Percentiles rank a stretch among this genome's conserved stretches.
These are phyloP conservation scores for Bombylius discolor DNA, from an alignment of 2,888 invertebrate species.

Conservation along the genomic window DNA sequence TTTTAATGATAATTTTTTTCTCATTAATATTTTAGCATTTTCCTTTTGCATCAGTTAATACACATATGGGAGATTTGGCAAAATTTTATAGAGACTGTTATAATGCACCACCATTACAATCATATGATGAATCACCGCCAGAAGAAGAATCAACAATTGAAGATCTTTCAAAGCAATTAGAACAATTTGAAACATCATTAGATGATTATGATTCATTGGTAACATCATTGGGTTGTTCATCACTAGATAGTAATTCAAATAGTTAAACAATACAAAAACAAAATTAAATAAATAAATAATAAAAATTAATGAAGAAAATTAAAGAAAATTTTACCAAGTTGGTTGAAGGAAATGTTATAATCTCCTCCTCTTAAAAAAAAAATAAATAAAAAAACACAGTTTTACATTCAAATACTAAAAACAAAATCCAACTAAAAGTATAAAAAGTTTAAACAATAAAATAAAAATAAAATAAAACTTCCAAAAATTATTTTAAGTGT, in stretches of 20 bases:
- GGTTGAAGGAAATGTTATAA: no score
- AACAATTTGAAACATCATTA: conserved; percentile 36
- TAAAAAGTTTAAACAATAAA: neutral
- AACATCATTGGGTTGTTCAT: conserved; percentile 26
- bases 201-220: conserved; percentile 36
- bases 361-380: no score
- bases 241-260: conserved; percentile 16
- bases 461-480: conserved; percentile 1
- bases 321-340: no score
- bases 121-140: conserved; percentile 11
- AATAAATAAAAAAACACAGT: no score
- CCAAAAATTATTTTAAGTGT: conserved; percentile 10
- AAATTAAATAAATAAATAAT: neutral
- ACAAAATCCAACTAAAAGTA: neutral
- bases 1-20: neutral
- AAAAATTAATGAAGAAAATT: neutral
- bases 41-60: conserved; percentile 36
- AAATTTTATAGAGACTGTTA: conserved; percentile 37
- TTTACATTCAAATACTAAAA: neutral
- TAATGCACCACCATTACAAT: conserved; percentile 28
- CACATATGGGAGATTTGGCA: conserved; percentile 35
- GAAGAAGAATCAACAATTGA: conserved; percentile 20
- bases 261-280: conserved; percentile 12
- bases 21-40: conserved; percentile 23
- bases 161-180: conserved; percentile 34